These are phyloP conservation scores for Ginglymostoma cirratum DNA, from an alignment of 2,113 vertebrate genomes.

Conservation along the genomic window DNA sequence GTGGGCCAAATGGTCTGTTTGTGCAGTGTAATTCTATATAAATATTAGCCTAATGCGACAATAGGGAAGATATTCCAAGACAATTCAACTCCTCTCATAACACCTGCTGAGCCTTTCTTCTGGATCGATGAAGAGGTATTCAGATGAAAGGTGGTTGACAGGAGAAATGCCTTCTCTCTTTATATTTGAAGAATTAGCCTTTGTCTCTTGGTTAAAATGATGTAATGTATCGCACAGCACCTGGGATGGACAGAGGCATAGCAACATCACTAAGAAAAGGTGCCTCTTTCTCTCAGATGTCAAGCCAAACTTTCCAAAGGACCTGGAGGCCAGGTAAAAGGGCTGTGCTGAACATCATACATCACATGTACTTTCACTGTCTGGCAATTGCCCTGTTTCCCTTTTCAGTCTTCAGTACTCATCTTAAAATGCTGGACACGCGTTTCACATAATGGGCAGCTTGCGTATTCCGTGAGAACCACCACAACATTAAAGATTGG, in stretches of 20 bases:
- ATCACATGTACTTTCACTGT: background rate
- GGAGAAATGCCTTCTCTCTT: constrained; percentile 7
- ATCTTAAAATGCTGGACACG: too few relatives aligned
- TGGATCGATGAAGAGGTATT: constrained; percentile 25
- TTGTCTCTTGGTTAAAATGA: constrained; percentile 32
- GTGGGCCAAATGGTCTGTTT: background rate
- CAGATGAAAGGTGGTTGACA: constrained; percentile 29
- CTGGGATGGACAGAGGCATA: constrained; percentile 21
- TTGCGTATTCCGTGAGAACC: too few relatives aligned
- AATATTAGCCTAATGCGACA: background rate
- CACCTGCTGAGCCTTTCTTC: constrained; percentile 9
- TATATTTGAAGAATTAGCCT: constrained; percentile 29
- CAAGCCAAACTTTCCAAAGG: background rate
- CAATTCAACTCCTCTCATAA: constrained; percentile 25
- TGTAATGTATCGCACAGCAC: constrained; percentile 28
- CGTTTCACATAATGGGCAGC: background rate
- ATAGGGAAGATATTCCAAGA: background rate
- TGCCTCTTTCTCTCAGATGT: constrained; percentile 31
- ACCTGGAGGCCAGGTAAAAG: constrained; percentile 34
- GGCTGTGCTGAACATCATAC: background rate
- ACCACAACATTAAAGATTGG: background rate
- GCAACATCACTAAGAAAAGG: constrained; percentile 5
- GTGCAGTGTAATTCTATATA: background rate
- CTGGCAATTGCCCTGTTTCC: background rate
- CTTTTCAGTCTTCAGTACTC: background rate